A percentile compares a stretch with the other conserved stretches of the same genome.
These are phyloP conservation scores for Garrulus glandarius DNA, from an alignment of 2,797 vertebrate genomes.

Conservation along the genomic window DNA sequence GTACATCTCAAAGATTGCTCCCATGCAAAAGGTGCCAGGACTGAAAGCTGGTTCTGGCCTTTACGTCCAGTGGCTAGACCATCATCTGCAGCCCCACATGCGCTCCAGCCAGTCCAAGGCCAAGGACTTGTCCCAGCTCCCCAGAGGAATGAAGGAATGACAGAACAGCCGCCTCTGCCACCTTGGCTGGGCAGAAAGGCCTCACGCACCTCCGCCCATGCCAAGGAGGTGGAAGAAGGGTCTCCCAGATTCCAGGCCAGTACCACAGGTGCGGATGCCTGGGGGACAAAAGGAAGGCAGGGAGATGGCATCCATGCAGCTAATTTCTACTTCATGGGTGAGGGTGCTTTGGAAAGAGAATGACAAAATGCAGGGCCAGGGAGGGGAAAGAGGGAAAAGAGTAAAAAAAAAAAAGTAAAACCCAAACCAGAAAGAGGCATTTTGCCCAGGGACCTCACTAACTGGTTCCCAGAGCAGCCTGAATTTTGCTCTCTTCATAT, in stretches of 20 bases:
- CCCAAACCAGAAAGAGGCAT: neutral
- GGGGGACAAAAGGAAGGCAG: neutral
- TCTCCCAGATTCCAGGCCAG: too few relatives aligned
- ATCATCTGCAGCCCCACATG: neutral
- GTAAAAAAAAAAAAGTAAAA: neutral
- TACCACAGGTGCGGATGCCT: neutral
- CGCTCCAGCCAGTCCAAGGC: fast-evolving
- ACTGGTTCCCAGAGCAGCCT: neutral
- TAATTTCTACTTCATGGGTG: too few relatives aligned
- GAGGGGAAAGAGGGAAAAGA: too few relatives aligned
- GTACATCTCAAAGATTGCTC: neutral
- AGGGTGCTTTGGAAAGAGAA: neutral
- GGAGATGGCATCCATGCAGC: too few relatives aligned
- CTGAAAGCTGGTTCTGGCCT: neutral
- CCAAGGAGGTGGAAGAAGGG: neutral
- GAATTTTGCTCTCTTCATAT: neutral
- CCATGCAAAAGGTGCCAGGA: neutral
- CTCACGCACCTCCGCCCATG: neutral
- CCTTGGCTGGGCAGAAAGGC: neutral
- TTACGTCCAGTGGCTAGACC: neutral
- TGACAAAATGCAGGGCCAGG: neutral
- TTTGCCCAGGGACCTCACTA: neutral
- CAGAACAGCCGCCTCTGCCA: fast-evolving
- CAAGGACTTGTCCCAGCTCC: neutral
- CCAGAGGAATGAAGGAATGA: neutral